A percentile compares a stretch with the other conserved stretches of the same genome.
Conservation (phyloP, 1,140 invertebrate species). For the Venustaconcha ellipsiformis region DNA sequence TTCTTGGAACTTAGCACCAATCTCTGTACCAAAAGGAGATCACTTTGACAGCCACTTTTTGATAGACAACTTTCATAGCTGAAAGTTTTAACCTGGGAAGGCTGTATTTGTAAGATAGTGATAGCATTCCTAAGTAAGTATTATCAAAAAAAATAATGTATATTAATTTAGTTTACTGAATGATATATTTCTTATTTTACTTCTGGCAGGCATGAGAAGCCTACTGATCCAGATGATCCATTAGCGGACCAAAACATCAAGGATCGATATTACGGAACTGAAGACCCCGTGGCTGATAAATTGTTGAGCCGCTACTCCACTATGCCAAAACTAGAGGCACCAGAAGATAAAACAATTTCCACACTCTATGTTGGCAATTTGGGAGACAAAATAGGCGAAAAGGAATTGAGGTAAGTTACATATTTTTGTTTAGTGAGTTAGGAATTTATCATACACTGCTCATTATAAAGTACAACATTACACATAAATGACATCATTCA, state of each 20-base stretch:
- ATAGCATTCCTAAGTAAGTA: no score
- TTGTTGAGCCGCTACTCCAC: slow-evolving; percentile 89
- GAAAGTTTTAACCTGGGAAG: no score
- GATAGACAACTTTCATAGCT: no score
- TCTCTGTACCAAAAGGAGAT: no score
- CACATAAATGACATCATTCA: no score
- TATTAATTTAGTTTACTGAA: no score
- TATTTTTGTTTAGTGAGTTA: not conserved
- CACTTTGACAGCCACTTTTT: no score
- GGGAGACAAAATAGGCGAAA: slow-evolving; percentile 87
- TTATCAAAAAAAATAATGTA: no score
- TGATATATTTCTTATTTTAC: not conserved
- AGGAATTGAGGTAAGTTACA: slow-evolving; percentile 80
- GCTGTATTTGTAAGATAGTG: no score
- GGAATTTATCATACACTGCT: not conserved
- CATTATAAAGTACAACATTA: not conserved
- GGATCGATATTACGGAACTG: slow-evolving; percentile 97
- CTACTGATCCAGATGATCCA: slow-evolving; percentile 99
- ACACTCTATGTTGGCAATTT: slow-evolving; percentile 96
- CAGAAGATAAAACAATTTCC: slow-evolving; percentile 96
- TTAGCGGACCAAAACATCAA: slow-evolving; percentile 99
- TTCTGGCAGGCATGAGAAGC: slow-evolving; percentile 90
- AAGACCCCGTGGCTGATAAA: slow-evolving; percentile 99
- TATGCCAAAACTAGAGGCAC: slow-evolving; percentile 94
- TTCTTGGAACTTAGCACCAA: no score